Percentiles rank a stretch among this genome's conserved stretches.
Conservation (phyloP, 2,888 invertebrate species). For the Catonia carolina region DNA sequence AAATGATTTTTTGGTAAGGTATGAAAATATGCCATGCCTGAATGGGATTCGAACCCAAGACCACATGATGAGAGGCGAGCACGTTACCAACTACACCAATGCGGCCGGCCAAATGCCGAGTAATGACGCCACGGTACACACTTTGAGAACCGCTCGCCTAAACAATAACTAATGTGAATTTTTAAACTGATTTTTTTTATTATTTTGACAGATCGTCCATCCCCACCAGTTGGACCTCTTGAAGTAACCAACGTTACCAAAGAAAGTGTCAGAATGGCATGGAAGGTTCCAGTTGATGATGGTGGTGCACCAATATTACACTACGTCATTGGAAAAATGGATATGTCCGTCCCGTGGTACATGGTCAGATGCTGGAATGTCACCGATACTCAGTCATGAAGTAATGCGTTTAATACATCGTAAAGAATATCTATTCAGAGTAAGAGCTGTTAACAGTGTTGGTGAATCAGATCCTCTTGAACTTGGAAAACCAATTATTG, state of each 20-base stretch:
- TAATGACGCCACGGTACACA: no score
- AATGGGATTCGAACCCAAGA: no score
- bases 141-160: no score
- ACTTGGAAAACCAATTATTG: slow-evolving; percentile 78
- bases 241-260: slow-evolving; percentile 77
- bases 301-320: slow-evolving; percentile 93
- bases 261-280: slow-evolving; percentile 79
- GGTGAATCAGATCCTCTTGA: slow-evolving; percentile 95
- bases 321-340: slow-evolving; percentile 96
- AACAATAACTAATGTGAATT: no score
- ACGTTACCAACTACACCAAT: no score
- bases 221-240: slow-evolving; percentile 79
- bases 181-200: no score
- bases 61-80: no score
- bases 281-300: slow-evolving; percentile 84
- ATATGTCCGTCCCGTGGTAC: slow-evolving; percentile 86
- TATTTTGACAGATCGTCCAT: slow-evolving; percentile 82
- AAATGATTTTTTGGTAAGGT: no score
- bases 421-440: slow-evolving; percentile 95
- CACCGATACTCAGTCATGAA: slow-evolving; percentile 69
- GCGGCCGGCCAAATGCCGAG: no score
- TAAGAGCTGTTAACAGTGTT: slow-evolving; percentile 92
- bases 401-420: slow-evolving; percentile 84
- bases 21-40: no score
- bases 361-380: slow-evolving; percentile 91